Base-by-base conservation (phyloP, 2,888 invertebrate species). In the Tyria jacobaeae region DNA sequence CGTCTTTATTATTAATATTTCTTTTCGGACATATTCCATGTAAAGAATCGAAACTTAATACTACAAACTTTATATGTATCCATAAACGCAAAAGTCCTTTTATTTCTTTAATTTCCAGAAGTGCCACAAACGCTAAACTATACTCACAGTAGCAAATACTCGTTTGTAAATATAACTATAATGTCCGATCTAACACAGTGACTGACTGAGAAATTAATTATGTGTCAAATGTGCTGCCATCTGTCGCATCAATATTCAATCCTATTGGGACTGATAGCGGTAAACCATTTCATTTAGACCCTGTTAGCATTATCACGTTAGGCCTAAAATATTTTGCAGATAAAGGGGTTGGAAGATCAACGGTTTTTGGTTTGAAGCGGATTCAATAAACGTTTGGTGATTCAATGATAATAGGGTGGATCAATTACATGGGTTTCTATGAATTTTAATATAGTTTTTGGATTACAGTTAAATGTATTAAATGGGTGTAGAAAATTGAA, bases 231-330 rank as follows among this genome's bases (percentile, higher is more conserved):
- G 85, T 86, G 85, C 81, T 80, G 88, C 90, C 92, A 91, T 91
- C 92, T 91, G 90, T 80, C 86, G 83, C 88, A 89, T 91, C 90
- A 90, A 91, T 92, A 91, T 92, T 91, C 90, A 89, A 92, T 91
- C 88, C 87, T 84, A 88, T 89, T 85, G 88, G 88, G 87, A 84
- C 79, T 82, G 81, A 82, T 83, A 78, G 80, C 74, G 72, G 74
- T 69, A 69, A 71, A 77, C 78, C 81, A 67, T 76, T 76, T 68
- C 69, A 73, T 78, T 81, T 76, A 53, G 78, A 75, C 50, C 80
- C 80, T 73, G 68, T 76, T 70, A 60, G 62, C 69, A 69, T 78
- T 76, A 80, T 80, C 80, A 78, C 69, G 71, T 60, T 48, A 60
- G 57, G 53, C 62, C 48, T n/a, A 34, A 53, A 73, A 62, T 57